These are phyloP conservation scores for Chironex yamaguchii DNA, from an alignment of 30 jellyfish, hydroid and myxozoan genomes.

Conservation along the genomic window DNA sequence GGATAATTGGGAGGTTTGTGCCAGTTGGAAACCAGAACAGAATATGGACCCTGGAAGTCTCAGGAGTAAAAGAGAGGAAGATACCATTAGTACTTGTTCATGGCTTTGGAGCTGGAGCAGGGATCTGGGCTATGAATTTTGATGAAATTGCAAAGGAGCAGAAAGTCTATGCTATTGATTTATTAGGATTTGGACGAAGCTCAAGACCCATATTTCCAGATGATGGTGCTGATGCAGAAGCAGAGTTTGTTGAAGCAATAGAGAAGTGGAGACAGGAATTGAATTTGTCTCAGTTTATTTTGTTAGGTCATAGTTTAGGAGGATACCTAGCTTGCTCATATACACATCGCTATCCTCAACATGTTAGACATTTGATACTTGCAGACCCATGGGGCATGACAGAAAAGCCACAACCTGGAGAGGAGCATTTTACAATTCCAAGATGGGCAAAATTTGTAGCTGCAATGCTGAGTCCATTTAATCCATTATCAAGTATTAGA, in stretches of 20 bases:
- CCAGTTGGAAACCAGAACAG: conserved; percentile 62
- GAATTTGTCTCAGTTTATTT: conserved; percentile 80
- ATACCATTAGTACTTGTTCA: conserved; percentile 87
- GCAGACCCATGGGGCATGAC: conserved; percentile 99
- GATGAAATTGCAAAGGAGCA: conserved; percentile 81
- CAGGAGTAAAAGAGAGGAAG: conserved; percentile 53
- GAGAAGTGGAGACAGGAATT: conserved; percentile 95
- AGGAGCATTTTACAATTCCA: conserved; percentile 89
- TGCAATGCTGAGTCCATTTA: conserved; percentile 91
- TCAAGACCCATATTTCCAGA: conserved; percentile 90
- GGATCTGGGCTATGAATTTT: conserved; percentile 92
- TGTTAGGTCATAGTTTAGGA: conserved; percentile 98
- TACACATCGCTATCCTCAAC: conserved; percentile 85
- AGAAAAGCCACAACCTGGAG: conserved; percentile 98
- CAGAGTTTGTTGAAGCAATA: conserved; percentile 76
- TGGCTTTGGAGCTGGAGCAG: conserved; percentile 97
- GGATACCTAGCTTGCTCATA: conserved; percentile 95
- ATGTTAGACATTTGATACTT: conserved; percentile 87
- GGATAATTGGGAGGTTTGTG: conserved; percentile 71
- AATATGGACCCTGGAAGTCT: conserved; percentile 82
- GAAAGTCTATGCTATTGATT: conserved; percentile 81
- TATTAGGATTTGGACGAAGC: conserved; percentile 97
- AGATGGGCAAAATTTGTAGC: conserved; percentile 95
- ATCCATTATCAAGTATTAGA: conserved; percentile 89
- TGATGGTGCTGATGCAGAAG: conserved; percentile 97